A percentile compares a stretch with the other conserved stretches of the same genome.
These are phyloP conservation scores for Herpetotheres cachinnans DNA, from an alignment of 2,113 vertebrate species.

Conservation along the genomic window DNA sequence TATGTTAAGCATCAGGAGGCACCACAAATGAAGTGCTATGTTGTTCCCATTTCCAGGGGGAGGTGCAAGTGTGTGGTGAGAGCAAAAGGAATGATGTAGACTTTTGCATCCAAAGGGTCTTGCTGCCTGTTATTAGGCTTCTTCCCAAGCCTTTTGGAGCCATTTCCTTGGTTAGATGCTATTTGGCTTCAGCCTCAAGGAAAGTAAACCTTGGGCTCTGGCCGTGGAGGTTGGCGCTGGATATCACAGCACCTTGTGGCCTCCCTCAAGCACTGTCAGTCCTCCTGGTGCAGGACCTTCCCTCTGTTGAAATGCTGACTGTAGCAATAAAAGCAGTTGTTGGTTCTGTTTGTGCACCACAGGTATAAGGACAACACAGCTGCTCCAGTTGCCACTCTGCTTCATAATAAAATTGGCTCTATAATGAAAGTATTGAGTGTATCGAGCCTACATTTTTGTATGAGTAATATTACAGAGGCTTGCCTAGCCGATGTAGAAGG, in stretches of 20 bases:
- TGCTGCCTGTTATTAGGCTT: neutral
- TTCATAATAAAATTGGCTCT: neutral
- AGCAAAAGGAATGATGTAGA: neutral
- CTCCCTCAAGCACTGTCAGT: neutral
- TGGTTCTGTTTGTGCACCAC: neutral
- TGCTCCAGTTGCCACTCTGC: neutral
- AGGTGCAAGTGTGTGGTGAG: neutral
- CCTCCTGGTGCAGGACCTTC: neutral
- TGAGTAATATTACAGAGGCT: neutral
- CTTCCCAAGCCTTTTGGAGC: neutral
- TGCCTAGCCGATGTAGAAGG: neutral
- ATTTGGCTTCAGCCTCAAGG: neutral
- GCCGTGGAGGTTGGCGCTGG: neutral
- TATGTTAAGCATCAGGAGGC: conserved; percentile 36
- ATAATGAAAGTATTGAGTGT: neutral
- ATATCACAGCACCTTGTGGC: neutral
- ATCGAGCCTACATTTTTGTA: neutral
- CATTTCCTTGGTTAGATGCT: neutral
- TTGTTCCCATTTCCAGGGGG: neutral
- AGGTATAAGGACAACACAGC: neutral
- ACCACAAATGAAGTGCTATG: neutral
- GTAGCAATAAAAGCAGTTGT: neutral
- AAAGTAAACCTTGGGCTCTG: neutral
- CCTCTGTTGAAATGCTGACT: neutral
- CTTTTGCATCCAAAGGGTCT: neutral